A percentile compares a stretch with the other conserved stretches of the same genome.
These are phyloP conservation scores for Brenthis ino DNA, from an alignment of 2,888 invertebrate genomes.

Conservation along the genomic window DNA sequence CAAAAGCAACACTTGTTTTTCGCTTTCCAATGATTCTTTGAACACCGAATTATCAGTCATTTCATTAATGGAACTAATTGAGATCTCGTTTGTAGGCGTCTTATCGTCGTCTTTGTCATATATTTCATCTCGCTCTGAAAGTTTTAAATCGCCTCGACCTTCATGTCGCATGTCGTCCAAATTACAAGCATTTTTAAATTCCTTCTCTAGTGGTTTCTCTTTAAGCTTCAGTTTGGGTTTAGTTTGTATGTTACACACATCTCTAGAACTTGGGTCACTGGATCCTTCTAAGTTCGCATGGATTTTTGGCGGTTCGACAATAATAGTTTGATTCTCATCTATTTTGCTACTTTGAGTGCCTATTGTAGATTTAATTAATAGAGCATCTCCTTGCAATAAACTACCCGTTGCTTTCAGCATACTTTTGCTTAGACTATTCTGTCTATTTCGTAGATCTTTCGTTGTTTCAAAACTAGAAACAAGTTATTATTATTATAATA, in stretches of 20 bases:
- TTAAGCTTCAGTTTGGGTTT: conserved; percentile 61
- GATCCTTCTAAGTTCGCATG: conserved; percentile 46
- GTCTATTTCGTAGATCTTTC: conserved; percentile 73
- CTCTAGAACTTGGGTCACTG: conserved; percentile 45
- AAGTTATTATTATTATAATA: no score
- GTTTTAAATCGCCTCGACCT: conserved; percentile 54
- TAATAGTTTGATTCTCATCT: conserved; percentile 62
- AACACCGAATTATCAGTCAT: conserved; percentile 76
- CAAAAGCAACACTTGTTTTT: conserved; percentile 68
- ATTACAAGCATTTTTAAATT: conserved; percentile 70
- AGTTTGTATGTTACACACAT: conserved; percentile 57
- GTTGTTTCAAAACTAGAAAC: conserved; percentile 69
- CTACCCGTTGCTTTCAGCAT: conserved; percentile 73
- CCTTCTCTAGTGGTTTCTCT: conserved; percentile 65
- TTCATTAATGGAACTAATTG: conserved; percentile 75
- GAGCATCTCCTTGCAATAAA: conserved; percentile 70
- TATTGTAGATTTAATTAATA: conserved; percentile 69
- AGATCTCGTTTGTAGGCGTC: conserved; percentile 78
- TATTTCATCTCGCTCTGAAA: conserved; percentile 57
- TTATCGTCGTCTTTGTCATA: conserved; percentile 70
- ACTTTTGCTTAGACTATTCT: conserved; percentile 75
- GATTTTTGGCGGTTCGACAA: conserved; percentile 54
- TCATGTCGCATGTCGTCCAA: conserved; percentile 63
- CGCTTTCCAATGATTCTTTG: conserved; percentile 77
- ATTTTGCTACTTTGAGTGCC: conserved; percentile 61